Base-by-base conservation (phyloP, 1,140 invertebrate genomes). In the Musca domestica region DNA sequence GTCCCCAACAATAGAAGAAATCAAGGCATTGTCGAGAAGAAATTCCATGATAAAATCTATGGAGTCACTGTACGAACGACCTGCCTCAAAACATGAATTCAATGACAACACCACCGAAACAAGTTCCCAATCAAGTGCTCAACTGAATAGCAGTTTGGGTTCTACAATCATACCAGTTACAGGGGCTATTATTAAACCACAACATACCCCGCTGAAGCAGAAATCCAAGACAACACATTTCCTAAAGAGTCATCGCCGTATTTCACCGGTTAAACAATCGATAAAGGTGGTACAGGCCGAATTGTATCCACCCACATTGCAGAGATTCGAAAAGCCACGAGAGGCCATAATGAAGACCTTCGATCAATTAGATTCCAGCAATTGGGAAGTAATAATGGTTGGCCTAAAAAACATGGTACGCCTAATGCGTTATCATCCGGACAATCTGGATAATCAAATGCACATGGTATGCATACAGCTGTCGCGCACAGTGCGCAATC, bases 361-460 rank as follows among this genome's bases (percentile, higher is more conserved):
- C 66, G 74, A 84, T 65, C 88, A 92, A 69, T 78, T 94, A 25
- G 88, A 89, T 71, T 88, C 86, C 25, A 84, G 89, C 71, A 92
- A 95, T 72, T 96, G 94, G 95, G 94, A 96, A 78, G 83, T 87
- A 0, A 92, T 91, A 63, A 89, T 95, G 73, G 88, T 89, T 68
- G 93, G 91, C 0, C 83, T 98, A 46, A 86, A 89, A 63, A 87
- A 86, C 63, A 83, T 94, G 27, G 88, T 91, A 25, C 84, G 91
- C 25, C 81, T 98, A 20, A 87, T 89, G 1, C 85, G 86, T 67
- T 88, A 92, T 73, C 88, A 94, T 74, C 85, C 88, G 0, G 90
- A 93, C 83, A 63, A 74, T 76, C 17, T 87, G 87, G 72, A 83
- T 87, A 69, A 88, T 86, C 83, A 87, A 85, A 65, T 87, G 83